These are phyloP conservation scores for Polia nebulosa DNA, from an alignment of 2,888 invertebrate species.

Conservation along the genomic window DNA sequence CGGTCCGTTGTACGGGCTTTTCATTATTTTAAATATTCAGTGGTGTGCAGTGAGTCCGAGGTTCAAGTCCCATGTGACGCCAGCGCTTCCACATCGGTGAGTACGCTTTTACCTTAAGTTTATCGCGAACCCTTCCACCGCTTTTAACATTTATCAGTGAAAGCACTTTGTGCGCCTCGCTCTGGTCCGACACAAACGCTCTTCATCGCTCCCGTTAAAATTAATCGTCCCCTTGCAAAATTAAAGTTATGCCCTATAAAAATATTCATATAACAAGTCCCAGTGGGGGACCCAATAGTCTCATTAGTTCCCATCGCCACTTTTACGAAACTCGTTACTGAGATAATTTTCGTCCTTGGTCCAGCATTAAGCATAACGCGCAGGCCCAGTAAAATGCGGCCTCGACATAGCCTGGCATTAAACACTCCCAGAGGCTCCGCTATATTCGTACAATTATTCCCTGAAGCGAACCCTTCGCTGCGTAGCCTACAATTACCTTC, in stretches of 20 bases:
- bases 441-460: conserved; percentile 89
- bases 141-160: conserved; percentile 75
- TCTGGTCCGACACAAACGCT: conserved; percentile 58
- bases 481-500: conserved; percentile 89
- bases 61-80: conserved; percentile 75
- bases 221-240: conserved; percentile 84
- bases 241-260: conserved; percentile 86
- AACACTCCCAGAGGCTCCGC: conserved; percentile 87
- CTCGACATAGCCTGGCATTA: conserved; percentile 87
- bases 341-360: conserved; percentile 89
- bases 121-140: conserved; percentile 69
- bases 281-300: conserved; percentile 84
- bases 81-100: conserved; percentile 76
- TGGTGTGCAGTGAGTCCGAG: conserved; percentile 84
- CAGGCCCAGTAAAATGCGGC: conserved; percentile 82
- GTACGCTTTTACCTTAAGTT: conserved; percentile 77
- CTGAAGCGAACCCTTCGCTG: conserved; percentile 87
- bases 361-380: conserved; percentile 85
- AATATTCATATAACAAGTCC: conserved; percentile 87
- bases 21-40: conserved; percentile 90
- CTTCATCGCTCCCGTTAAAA: conserved; percentile 80
- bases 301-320: conserved; percentile 88
- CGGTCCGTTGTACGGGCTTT: conserved; percentile 81
- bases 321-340: conserved; percentile 88
- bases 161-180: conserved; percentile 69